phyloP scores from a whole-genome alignment of 2,797 vertebrate genomes.

The Monodelphis domestica region DNA sequence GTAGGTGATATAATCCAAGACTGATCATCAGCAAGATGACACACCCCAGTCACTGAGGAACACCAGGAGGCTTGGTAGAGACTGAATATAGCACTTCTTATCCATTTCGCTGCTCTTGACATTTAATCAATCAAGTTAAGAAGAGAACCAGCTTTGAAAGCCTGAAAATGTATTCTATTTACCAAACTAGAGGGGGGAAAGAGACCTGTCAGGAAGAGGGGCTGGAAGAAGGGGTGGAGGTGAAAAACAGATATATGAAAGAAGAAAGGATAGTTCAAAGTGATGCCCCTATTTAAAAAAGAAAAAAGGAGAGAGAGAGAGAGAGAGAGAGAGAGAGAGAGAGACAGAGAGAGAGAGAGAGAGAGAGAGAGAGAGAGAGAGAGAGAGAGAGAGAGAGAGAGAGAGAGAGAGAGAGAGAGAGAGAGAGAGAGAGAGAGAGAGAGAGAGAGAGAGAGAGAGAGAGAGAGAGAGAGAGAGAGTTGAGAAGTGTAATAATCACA shows the following conservation, averaged over 20 bases:
- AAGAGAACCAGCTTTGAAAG: neutral
- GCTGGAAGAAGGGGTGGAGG: accelerated
- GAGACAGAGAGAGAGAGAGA: slow-evolving; percentile 80
- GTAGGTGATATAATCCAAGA: neutral
- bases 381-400: slow-evolving; percentile 79
- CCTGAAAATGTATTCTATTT: slow-evolving; percentile 52
- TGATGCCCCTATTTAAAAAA: slow-evolving; percentile 68
- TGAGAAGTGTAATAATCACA: slow-evolving; percentile 88
- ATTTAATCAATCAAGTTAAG: slow-evolving; percentile 57
- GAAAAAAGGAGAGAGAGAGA: slow-evolving; percentile 80
- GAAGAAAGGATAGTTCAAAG: slow-evolving; percentile 14
- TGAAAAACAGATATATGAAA: slow-evolving; percentile 63
- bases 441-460: slow-evolving; percentile 66
- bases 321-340: slow-evolving; percentile 80
- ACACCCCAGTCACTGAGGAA: neutral
- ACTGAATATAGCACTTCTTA: slow-evolving; percentile 38
- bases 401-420: slow-evolving; percentile 82
- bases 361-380: slow-evolving; percentile 80
- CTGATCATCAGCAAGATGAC: neutral
- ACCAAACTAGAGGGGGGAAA: neutral
- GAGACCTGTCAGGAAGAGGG: neutral
- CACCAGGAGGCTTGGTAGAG: neutral
- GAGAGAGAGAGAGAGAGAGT: slow-evolving; percentile 82
- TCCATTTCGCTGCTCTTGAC: neutral
- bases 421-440: slow-evolving; percentile 80